Base-by-base conservation (phyloP, 2,888 invertebrate genomes). In the Tinea pellionella region DNA sequence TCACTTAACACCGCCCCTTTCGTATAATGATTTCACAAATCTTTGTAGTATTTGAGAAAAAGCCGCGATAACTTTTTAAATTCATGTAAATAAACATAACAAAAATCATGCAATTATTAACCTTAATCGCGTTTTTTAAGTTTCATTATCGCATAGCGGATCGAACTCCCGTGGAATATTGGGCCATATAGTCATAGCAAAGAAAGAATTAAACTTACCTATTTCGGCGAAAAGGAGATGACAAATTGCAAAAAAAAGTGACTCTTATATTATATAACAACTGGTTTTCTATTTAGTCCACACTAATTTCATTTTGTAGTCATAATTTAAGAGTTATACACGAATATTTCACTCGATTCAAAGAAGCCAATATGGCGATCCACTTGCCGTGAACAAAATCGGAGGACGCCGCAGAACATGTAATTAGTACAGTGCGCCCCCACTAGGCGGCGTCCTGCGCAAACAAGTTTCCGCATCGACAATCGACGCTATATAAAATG, bases 141-240 rank as follows among this genome's bases (percentile, higher is more conserved):
- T 88, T 87, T 88, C 88, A 88, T 88, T 88, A 88, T 88, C 88
- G 88, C 88, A 86, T 87, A 88, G 87, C 88, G 87, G 85, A 86
- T 86, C 86, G 86, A 88, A 87, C 84, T 85, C 87, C 84, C 83
- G 88, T 86, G 87, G 88, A 88, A 88, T 88, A 88, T 86, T 88
- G 85, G 87, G 87, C 88, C 88, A 88, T 88, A 88, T 86, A 88
- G 87, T 80, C 88, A 86, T 85, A 79, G 78, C 77, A 80, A 74
- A 83, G 84, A 72, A 79, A 81, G 80, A 80, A 77, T 82, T 67
- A 84, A 87, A 88, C 88, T 86, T 69, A 88, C 88, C 88, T 80
- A 32, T 82, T 87, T 73, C 73, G 69, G 72, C 67, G 66, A 67
- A 71, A 71, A 72, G 74, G 70, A 67, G 67, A 68, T 68, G 65